Conservation (phyloP, 2,113 vertebrate genomes). For the Colistium nudipinnis region DNA sequence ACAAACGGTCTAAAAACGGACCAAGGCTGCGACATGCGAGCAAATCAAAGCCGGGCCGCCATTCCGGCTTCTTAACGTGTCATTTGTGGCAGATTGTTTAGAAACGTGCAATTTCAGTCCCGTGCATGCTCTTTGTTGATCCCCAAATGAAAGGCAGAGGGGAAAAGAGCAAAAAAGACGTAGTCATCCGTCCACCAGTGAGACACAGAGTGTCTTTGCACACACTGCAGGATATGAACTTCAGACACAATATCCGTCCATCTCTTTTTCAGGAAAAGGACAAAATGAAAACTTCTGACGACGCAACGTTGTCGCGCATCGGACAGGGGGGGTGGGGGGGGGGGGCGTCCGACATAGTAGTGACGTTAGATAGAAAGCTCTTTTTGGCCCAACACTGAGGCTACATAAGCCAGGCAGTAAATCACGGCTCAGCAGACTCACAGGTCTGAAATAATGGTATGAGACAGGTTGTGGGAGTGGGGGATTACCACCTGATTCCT, state of each 20-base stretch:
- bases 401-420: slow-evolving; percentile 35
- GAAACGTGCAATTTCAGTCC: slow-evolving; percentile 57
- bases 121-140: slow-evolving; percentile 38
- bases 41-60: slow-evolving; percentile 46
- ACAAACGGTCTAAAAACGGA: slow-evolving; percentile 44
- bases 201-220: slow-evolving; percentile 13
- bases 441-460: slow-evolving; percentile 40
- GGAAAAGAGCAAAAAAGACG: neutral
- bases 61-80: slow-evolving; percentile 59
- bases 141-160: slow-evolving; percentile 2
- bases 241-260: neutral
- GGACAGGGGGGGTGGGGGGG: too few species aligned
- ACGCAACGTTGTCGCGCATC: neutral
- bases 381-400: slow-evolving; percentile 15
- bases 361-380: slow-evolving; percentile 5
- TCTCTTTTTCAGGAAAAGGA: neutral
- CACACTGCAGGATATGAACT: neutral
- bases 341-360: too few species aligned
- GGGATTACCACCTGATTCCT: slow-evolving; percentile 56
- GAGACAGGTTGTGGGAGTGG: slow-evolving; percentile 46
- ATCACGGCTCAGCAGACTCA: slow-evolving; percentile 25
- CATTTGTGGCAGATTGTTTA: slow-evolving; percentile 65
- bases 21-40: slow-evolving; percentile 31
- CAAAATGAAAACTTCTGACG: neutral
- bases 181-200: slow-evolving; percentile 13